Percentiles rank a stretch among this genome's conserved stretches.
These are phyloP conservation scores for Leptinotarsa juncta DNA, from an alignment of 2,888 invertebrate genomes.

Conservation along the genomic window DNA sequence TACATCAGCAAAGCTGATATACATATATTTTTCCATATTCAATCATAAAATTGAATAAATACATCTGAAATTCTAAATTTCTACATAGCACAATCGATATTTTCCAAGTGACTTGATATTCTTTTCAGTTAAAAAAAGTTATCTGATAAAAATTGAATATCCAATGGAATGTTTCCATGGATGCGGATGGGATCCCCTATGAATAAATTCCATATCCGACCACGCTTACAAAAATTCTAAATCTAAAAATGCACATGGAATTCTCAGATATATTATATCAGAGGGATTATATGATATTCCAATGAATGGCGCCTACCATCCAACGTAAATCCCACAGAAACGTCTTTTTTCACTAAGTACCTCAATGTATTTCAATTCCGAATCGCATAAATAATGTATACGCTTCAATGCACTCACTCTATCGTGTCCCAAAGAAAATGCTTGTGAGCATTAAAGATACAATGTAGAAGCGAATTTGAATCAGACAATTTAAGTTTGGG, in stretches of 20 bases:
- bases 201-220: not conserved
- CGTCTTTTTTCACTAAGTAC: conserved; percentile 4
- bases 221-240: not conserved
- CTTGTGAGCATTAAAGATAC: conserved; percentile 3
- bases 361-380: conserved; percentile 5
- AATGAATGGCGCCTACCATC: not conserved
- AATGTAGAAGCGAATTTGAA: conserved; percentile 12
- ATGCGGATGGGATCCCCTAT: no score
- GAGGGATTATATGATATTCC: not conserved
- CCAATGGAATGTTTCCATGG: no score
- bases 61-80: no score
- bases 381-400: conserved; percentile 10
- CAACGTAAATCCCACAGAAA: not conserved
- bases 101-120: no score
- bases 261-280: not conserved
- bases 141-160: no score
- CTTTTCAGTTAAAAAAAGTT: no score
- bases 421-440: conserved; percentile 12
- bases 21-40: no score
- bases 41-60: no score
- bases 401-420: conserved; percentile 1
- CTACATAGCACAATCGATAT: no score
- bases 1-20: no score
- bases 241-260: not conserved
- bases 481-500: conserved; percentile 5